Percentiles rank a stretch among this genome's conserved stretches.
Conservation (phyloP, 2,797 vertebrate species). For the Acipenser transmontanus region DNA sequence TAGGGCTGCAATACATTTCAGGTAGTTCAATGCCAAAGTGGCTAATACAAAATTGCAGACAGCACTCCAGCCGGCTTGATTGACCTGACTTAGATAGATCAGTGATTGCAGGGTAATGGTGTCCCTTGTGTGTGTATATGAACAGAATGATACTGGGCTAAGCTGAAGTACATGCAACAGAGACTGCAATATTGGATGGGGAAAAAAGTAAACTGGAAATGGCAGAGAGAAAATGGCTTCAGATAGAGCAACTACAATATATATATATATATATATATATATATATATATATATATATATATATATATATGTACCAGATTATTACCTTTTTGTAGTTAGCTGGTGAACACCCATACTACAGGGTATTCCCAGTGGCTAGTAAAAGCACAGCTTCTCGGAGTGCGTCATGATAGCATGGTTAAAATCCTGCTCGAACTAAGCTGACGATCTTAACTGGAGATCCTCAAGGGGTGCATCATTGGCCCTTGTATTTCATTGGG, state of each 20-base stretch:
- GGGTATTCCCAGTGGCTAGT: too few species aligned
- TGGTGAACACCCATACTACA: too few species aligned
- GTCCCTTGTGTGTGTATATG: background rate
- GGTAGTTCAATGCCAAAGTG: constrained; percentile 4
- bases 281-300: too few species aligned
- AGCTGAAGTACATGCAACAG: background rate
- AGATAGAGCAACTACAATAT: background rate
- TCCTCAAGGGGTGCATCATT: too few species aligned
- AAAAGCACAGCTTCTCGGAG: too few species aligned
- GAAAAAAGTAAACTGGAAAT: background rate
- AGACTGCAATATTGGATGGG: background rate
- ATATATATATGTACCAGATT: too few species aligned
- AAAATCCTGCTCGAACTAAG: too few species aligned
- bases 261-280: too few species aligned
- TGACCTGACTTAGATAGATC: constrained; percentile 1
- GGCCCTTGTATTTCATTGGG: too few species aligned
- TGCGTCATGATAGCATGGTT: too few species aligned
- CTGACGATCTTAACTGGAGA: too few species aligned
- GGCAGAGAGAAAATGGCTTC: constrained; percentile 3
- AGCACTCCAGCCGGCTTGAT: background rate
- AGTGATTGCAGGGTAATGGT: constrained; percentile 4
- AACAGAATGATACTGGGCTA: background rate
- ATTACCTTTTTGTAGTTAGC: too few species aligned
- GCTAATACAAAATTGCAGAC: constrained; percentile 2
- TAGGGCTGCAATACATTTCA: background rate